A percentile compares a stretch with the other conserved stretches of the same genome.
These are phyloP conservation scores for Drosophila varians DNA, from an alignment of 1,140 invertebrate genomes.

Conservation along the genomic window DNA sequence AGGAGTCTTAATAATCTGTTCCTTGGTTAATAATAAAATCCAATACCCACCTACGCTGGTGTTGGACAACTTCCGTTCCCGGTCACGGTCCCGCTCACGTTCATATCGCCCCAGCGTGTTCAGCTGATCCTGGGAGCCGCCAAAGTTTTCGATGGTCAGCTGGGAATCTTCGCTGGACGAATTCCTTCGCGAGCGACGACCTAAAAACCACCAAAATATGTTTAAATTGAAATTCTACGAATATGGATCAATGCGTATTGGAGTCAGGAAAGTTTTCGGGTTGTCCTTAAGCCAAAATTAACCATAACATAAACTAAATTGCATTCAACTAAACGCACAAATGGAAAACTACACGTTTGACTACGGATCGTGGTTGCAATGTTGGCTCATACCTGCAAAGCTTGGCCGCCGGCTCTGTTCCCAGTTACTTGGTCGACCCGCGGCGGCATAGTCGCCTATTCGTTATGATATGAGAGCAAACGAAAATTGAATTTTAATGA, in stretches of 20 bases:
- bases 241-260: background rate
- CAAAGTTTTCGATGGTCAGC: constrained; percentile 95
- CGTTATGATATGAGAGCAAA: constrained; percentile 32
- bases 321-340: constrained; percentile 44
- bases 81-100: constrained; percentile 70
- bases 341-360: constrained; percentile 9
- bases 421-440: constrained; percentile 93
- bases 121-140: constrained; percentile 92
- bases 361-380: constrained; percentile 24
- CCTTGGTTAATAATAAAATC: background rate
- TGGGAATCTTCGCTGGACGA: constrained; percentile 94
- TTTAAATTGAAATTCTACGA: background rate
- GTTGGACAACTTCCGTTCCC: constrained; percentile 86
- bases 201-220: constrained; percentile 42
- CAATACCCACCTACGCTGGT: constrained; percentile 84
- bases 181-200: constrained; percentile 91
- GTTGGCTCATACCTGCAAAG: constrained; percentile 87
- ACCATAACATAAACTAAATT: constrained; percentile 25
- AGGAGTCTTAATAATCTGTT: constrained; percentile 11
- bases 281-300: constrained; percentile 20
- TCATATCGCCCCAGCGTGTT: constrained; percentile 86
- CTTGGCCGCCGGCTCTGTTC: constrained; percentile 89
- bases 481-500: constrained; percentile 15
- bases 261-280: background rate
- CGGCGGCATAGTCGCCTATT: constrained; percentile 86